A percentile compares a stretch with the other conserved stretches of the same genome.
These are phyloP conservation scores for Phania funesta DNA, from an alignment of 2,888 invertebrate genomes.

Conservation along the genomic window DNA sequence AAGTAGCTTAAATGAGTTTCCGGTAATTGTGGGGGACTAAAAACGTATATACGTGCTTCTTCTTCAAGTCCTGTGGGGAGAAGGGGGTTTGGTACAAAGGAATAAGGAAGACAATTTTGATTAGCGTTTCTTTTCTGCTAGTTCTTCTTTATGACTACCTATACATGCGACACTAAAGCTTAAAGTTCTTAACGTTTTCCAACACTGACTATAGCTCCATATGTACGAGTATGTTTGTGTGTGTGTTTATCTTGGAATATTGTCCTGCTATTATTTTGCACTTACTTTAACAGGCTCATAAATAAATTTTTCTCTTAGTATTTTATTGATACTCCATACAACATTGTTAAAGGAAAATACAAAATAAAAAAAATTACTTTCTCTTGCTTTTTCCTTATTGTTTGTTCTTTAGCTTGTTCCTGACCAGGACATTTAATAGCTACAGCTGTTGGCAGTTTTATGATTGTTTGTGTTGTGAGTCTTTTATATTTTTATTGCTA, in stretches of 20 bases:
- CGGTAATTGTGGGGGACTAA: constrained; percentile 58
- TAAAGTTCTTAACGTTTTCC: not conserved
- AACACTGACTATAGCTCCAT: not conserved
- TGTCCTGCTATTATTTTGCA: constrained; percentile 69
- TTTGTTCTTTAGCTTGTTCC: constrained; percentile 22
- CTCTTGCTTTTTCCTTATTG: not conserved
- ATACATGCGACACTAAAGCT: constrained; percentile 1
- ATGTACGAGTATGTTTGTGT: constrained; percentile 20
- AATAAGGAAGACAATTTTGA: constrained; percentile 50
- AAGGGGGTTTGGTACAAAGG: not conserved
- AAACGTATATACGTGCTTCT: constrained; percentile 33
- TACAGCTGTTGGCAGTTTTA: constrained; percentile 72
- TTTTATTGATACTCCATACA: constrained; percentile 70
- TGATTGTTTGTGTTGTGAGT: constrained; percentile 51
- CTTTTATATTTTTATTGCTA: constrained; percentile 54
- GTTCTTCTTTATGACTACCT: not conserved
- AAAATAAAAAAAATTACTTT: constrained; percentile 38
- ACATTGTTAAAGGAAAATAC: constrained; percentile 62
- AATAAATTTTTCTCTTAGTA: constrained; percentile 69
- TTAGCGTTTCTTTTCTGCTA: not conserved
- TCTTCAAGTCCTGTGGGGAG: not conserved
- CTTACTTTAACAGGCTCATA: constrained; percentile 69
- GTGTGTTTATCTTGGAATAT: constrained; percentile 8
- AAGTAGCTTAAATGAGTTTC: constrained; percentile 60
- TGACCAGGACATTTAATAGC: constrained; percentile 68